Conservation (phyloP, 2,888 invertebrate species). For the Drosophila merina region DNA sequence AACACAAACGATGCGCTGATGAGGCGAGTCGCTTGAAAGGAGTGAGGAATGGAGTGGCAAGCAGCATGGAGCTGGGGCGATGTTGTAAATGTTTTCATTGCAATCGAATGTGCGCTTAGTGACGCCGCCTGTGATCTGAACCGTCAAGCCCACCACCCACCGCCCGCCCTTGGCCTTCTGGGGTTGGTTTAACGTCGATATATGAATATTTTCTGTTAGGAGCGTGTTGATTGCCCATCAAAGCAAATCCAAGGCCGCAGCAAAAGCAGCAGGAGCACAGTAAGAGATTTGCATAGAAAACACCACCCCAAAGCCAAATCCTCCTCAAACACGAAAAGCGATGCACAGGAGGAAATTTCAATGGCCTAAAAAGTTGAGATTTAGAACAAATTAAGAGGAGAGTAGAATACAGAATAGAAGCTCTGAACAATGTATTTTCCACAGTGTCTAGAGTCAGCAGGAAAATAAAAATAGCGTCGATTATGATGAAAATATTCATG, state of each 20-base stretch:
- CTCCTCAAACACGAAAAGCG: slow-evolving; percentile 42
- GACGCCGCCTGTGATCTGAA: slow-evolving; percentile 59
- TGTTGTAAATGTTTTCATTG: slow-evolving; percentile 58
- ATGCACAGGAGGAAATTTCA: background rate
- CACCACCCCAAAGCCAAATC: slow-evolving; percentile 38
- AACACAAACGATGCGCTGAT: slow-evolving; percentile 75
- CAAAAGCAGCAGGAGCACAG: slow-evolving; percentile 54
- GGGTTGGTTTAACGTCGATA: slow-evolving; percentile 14
- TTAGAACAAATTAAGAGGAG: too few species aligned
- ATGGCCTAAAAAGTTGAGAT: too few species aligned
- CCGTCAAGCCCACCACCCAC: slow-evolving; percentile 70
- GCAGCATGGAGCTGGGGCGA: slow-evolving; percentile 2
- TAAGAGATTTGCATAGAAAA: slow-evolving; percentile 67
- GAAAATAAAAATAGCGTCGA: slow-evolving; percentile 74
- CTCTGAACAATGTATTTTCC: background rate
- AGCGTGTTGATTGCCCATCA: slow-evolving; percentile 76
- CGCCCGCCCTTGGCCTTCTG: slow-evolving; percentile 3
- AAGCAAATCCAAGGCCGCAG: slow-evolving; percentile 57
- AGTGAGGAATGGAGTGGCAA: slow-evolving; percentile 16
- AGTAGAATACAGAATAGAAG: too few species aligned
- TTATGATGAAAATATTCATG: slow-evolving; percentile 80
- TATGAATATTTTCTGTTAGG: slow-evolving; percentile 40
- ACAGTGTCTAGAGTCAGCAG: slow-evolving; percentile 29
- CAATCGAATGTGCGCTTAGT: slow-evolving; percentile 62
- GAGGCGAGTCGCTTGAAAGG: slow-evolving; percentile 40